Evolutionary conservation across 2,113 vertebrate species (phyloP), one percentile per base, ranked within the genome.

Genomic region (Bufo gargarizans): DNA sequence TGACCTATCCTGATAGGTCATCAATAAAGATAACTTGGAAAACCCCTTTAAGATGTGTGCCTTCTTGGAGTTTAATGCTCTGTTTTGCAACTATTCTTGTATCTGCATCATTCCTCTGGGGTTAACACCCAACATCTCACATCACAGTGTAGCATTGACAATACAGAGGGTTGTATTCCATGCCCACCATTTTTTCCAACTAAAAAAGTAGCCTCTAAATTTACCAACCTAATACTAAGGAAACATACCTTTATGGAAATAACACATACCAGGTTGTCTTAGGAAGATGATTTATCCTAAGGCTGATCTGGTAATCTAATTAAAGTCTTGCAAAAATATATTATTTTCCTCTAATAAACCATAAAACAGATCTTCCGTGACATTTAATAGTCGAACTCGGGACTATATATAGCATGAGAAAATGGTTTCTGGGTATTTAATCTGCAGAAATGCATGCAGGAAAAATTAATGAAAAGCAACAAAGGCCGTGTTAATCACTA

Each of bases 381-480:
- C 85, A 86, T 86, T 77, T 78, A 86, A 67, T 78, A 74, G 74
- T 61, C 76, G 47, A 19, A 19, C 74, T 17, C 7, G 76, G 47
- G 56, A 78, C 76, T 86, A 67, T 86, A 78, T 86, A 53, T 86
- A 79, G 74, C 56, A 67, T 50, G 20, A 63, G 72, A 86, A 86
- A 65, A 86, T 53, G 56, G 43, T 63, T 77, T 49, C 85, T 77
- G 74, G 58, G 59, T 86, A 86, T 86, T 86, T 77, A 78, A 86
- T 78, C 59, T 86, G 67, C 59, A 79, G 76, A 65, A 86, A 50
- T 65, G 22, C 45, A 79, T 67, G 59, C 85, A 86, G 67, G 76
- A 86, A 86, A 86, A 86, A 86, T 86, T 86, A 47, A 79, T 86
- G 76, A 53, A 86, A 86, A 43, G 76, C 47, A 86, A 86, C 85